phyloP scores from a whole-genome alignment of 2,888 invertebrate species.

The Deilephila porcellus region DNA sequence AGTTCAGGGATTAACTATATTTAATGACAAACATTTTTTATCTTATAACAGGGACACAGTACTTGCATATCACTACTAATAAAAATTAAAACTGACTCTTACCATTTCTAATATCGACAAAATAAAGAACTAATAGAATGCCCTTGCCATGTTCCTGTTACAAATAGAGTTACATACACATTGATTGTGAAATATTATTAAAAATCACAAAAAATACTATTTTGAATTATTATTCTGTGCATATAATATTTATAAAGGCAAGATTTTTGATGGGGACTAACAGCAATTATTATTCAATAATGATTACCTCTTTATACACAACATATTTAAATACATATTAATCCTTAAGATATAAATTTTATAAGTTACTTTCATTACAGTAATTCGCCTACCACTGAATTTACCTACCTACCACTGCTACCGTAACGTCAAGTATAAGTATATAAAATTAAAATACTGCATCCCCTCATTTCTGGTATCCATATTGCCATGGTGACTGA shows the following conservation, averaged over 20 bases:
- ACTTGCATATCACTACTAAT: not conserved
- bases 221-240: not conserved
- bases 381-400: not conserved
- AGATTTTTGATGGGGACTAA: not conserved
- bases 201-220: not conserved
- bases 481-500: conserved; percentile 69
- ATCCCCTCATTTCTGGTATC: conserved; percentile 54
- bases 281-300: conserved; percentile 1
- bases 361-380: not conserved
- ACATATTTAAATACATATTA: not conserved
- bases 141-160: conserved; percentile 16
- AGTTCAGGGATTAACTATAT: not conserved
- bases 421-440: conserved; percentile 10
- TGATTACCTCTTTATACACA: not conserved
- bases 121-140: conserved; percentile 1
- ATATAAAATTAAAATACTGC: conserved; percentile 32
- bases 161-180: not conserved
- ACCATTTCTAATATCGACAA: not conserved
- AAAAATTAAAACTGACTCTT: not conserved
- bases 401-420: conserved; percentile 15
- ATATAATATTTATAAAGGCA: not conserved
- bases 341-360: not conserved
- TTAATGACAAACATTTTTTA: not conserved
- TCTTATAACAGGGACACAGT: conserved; percentile 5
- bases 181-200: not conserved